Evolutionary conservation across 2,888 invertebrate genomes (phyloP), one percentile per base, ranked within the genome.

Genomic region (Drosophila quasianomalipes): DNA sequence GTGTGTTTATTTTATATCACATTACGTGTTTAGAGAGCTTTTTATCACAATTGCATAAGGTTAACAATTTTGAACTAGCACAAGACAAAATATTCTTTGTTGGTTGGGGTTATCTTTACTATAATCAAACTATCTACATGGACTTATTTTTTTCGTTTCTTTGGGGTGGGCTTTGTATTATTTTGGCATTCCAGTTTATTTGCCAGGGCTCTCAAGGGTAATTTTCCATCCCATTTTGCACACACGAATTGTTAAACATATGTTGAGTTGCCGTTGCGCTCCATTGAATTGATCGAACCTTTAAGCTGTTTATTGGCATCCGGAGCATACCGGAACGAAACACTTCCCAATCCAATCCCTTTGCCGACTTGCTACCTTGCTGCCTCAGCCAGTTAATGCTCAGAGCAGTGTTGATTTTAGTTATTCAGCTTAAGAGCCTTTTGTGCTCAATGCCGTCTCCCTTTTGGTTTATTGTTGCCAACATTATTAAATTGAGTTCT

Each of bases 221-320:
- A 65, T 66, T 75, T 76, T 66, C 58, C 26, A 39, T 49, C 19
- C n/a, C 31, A 79, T 70, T 76, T 75, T 79, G 67, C 71, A 83
- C 86, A 84, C 84, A 81, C 82, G 86, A 83, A 71, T 76, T 75
- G 86, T 39, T 70, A 59, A 77, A 76, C 85, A 83, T 76, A 85
- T 84, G 83, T 76, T 69, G 37, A 68, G 28, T 61, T 58, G 30
- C 51, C 51, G 66, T 52, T 81, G 67, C 64, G 83, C 72, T 75
- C 44, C 71, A 81, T 59, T 84, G 79, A 59, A 51, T 72, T 68
- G 68, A 68, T 68, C 62, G 70, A 70, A 79, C 70, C 70, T 72
- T 72, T 79, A 70, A 76, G 59, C 62, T 53, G 49, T 72, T 79
- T 79, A 83, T 75, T 74, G 81, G 68, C 74, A 70, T 53, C 35